Conservation (phyloP, 2,113 vertebrate species). For the Noturus placidus region DNA sequence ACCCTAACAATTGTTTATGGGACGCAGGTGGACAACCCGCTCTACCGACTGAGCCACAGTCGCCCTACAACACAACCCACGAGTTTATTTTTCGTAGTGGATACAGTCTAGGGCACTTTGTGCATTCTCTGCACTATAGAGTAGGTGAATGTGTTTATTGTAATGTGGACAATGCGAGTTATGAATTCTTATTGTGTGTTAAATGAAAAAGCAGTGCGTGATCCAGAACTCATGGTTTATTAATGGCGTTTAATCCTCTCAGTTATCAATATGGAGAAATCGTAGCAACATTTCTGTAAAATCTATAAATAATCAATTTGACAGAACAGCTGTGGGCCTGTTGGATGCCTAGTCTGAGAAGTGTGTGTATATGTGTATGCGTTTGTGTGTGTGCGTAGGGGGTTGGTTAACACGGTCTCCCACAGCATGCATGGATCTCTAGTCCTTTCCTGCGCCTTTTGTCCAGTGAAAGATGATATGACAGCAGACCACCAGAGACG, state of each 20-base stretch:
- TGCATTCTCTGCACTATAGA: not conserved
- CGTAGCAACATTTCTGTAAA: not conserved
- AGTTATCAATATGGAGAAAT: not conserved
- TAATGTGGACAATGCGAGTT: not conserved
- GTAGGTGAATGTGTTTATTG: not conserved
- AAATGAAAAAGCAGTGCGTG: not conserved
- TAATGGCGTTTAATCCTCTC: not conserved
- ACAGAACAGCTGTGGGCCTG: not conserved
- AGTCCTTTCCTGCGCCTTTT: slow-evolving; percentile 61
- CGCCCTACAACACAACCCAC: too few species aligned
- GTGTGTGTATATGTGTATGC: slow-evolving; percentile 4
- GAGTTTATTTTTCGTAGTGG: not conserved
- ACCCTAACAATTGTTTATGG: not conserved
- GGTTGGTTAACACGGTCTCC: slow-evolving; percentile 49
- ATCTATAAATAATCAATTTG: not conserved
- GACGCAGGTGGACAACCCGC: too few species aligned
- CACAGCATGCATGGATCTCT: slow-evolving; percentile 63
- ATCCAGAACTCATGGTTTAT: not conserved
- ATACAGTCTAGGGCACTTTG: not conserved
- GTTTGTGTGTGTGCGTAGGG: slow-evolving; percentile 35
- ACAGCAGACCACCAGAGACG: slow-evolving; percentile 66
- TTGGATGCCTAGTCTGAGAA: not conserved
- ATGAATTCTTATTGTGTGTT: not conserved
- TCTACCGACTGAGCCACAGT: too few species aligned
- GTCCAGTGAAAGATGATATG: slow-evolving; percentile 69